These are phyloP conservation scores for Drosophila arizonae DNA, from an alignment of 1,140 invertebrate species.

Conservation along the genomic window DNA sequence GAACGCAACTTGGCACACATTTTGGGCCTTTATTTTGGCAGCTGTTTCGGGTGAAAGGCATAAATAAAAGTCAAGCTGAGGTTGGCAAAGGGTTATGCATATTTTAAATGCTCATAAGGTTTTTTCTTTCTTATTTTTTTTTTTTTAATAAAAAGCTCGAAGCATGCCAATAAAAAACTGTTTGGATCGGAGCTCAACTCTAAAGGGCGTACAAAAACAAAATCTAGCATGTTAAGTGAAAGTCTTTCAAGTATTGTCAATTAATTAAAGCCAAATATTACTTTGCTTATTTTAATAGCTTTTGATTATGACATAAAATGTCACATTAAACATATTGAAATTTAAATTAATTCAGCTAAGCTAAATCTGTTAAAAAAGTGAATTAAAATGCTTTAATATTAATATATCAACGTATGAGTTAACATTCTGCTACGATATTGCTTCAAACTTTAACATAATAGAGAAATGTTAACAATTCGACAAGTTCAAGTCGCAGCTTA, in stretches of 20 bases:
- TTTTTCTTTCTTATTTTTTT: slow-evolving; percentile 3
- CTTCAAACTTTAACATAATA: background rate
- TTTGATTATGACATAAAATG: background rate
- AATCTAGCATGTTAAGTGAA: slow-evolving; percentile 17
- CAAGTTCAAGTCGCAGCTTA: background rate
- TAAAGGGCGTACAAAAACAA: slow-evolving; percentile 2
- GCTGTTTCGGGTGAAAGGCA: slow-evolving; percentile 64
- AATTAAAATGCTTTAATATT: background rate
- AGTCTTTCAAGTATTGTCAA: background rate
- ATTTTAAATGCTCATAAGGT: slow-evolving; percentile 34
- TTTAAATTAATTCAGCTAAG: background rate
- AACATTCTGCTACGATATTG: background rate
- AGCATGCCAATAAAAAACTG: slow-evolving; percentile 8
- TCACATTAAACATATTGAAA: background rate
- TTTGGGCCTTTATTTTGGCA: slow-evolving; percentile 36
- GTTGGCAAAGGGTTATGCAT: slow-evolving; percentile 41
- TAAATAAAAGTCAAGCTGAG: slow-evolving; percentile 44
- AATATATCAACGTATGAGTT: background rate
- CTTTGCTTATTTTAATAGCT: background rate
- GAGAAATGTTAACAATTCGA: background rate
- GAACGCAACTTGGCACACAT: slow-evolving; percentile 58
- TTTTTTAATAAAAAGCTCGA: slow-evolving; percentile 4
- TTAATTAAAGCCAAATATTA: background rate
- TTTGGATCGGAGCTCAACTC: slow-evolving; percentile 5
- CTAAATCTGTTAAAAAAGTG: too few relatives aligned